Conservation (phyloP, 1,140 invertebrate genomes). For the Drosophila varians region DNA sequence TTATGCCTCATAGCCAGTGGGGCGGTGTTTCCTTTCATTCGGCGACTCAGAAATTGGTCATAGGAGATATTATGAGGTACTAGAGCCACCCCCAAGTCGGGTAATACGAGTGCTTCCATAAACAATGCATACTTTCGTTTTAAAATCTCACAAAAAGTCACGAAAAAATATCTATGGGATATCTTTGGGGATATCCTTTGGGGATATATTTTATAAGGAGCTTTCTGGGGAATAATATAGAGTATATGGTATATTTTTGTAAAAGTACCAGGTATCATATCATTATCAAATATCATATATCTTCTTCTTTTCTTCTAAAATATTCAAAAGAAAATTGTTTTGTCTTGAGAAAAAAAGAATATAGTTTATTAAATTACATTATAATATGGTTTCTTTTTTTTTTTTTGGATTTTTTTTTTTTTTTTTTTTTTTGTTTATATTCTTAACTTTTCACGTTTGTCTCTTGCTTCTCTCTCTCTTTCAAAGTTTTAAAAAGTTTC, state of each 20-base stretch:
- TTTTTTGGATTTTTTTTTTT: background rate
- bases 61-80: slow-evolving; percentile 11
- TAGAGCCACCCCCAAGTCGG: background rate
- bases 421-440: background rate
- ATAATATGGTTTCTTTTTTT: too few relatives aligned
- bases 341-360: background rate
- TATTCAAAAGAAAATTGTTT: too few relatives aligned
- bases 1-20: slow-evolving; percentile 19
- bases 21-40: slow-evolving; percentile 9
- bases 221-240: too few relatives aligned
- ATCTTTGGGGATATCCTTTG: too few relatives aligned
- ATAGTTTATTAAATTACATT: background rate
- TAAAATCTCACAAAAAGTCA: background rate
- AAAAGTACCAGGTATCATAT: background rate
- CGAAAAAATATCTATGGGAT: too few relatives aligned
- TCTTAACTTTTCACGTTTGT: slow-evolving; percentile 2
- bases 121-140: background rate
- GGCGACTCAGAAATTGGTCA: slow-evolving; percentile 14
- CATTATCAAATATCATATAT: too few relatives aligned
- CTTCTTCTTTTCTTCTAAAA: too few relatives aligned
- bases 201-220: too few relatives aligned
- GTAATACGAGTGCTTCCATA: background rate
- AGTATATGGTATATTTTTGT: background rate
- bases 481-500: background rate
- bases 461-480: background rate